A percentile compares a stretch with the other conserved stretches of the same genome.
phyloP scores from a whole-genome alignment of 2,888 invertebrate genomes.

The Trilocha varians region DNA sequence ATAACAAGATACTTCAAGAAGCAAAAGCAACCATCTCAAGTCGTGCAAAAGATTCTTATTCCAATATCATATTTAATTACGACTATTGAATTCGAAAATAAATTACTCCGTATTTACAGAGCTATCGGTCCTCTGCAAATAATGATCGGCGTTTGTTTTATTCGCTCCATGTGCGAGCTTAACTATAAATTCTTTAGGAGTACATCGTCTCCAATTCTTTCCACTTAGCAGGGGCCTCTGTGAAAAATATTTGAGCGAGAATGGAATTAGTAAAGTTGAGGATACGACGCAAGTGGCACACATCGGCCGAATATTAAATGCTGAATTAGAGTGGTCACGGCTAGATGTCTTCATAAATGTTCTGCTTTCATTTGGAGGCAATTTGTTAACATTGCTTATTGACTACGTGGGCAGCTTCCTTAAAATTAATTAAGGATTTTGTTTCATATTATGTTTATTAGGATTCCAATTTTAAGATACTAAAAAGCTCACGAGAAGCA shows the following conservation, averaged over 20 bases:
- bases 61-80: background rate
- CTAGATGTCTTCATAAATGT: slow-evolving; percentile 48
- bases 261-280: slow-evolving; percentile 49
- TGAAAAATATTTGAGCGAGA: slow-evolving; percentile 45
- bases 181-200: slow-evolving; percentile 34
- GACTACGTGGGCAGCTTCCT: slow-evolving; percentile 27
- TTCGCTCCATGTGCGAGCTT: slow-evolving; percentile 29
- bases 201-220: slow-evolving; percentile 46
- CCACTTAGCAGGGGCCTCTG: slow-evolving; percentile 28
- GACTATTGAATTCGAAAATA: background rate
- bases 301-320: slow-evolving; percentile 62
- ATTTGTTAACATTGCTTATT: slow-evolving; percentile 33
- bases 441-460: slow-evolving; percentile 9
- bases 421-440: slow-evolving; percentile 8
- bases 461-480: too few relatives aligned
- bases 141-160: slow-evolving; percentile 40
- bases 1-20: too few relatives aligned
- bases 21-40: too few relatives aligned
- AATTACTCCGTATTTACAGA: background rate
- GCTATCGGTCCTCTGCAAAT: slow-evolving; percentile 19
- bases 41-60: too few relatives aligned
- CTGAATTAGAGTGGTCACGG: slow-evolving; percentile 51
- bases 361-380: slow-evolving; percentile 36
- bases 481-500: too few relatives aligned
- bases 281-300: slow-evolving; percentile 35